Evolutionary conservation across 2,113 vertebrate genomes (phyloP).

Genomic region (Loxodonta africana): DNA sequence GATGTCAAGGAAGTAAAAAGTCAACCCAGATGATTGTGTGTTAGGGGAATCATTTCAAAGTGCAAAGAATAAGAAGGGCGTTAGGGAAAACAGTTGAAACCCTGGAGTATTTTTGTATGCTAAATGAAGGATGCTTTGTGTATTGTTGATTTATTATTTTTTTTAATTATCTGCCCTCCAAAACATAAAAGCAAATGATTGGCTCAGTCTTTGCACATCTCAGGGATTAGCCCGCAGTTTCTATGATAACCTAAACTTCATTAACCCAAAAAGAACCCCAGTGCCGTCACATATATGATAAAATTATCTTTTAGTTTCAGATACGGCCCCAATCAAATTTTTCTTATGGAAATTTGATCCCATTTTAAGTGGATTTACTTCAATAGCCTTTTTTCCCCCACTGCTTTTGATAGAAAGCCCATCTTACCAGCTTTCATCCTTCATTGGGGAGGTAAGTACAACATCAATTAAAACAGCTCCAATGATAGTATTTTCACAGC

Average conservation of each 20-base stretch:
- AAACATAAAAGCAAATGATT: neutral
- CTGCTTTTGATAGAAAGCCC: neutral
- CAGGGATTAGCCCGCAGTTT: neutral
- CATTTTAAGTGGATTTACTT: neutral
- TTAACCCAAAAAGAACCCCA: neutral
- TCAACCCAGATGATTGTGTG: neutral
- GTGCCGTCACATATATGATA: neutral
- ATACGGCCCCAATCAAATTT: neutral
- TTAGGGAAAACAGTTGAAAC: neutral
- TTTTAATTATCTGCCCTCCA: neutral
- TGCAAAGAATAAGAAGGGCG: neutral
- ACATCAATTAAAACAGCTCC: neutral
- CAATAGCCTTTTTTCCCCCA: neutral
- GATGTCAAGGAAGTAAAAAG: neutral
- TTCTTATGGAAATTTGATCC: neutral
- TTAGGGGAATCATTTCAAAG: neutral
- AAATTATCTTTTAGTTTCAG: constrained; percentile 36
- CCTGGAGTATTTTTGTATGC: neutral
- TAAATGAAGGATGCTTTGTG: neutral
- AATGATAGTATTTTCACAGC: neutral
- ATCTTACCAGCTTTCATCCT: neutral
- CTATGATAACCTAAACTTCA: neutral
- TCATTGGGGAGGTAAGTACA: neutral
- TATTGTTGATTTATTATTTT: neutral
- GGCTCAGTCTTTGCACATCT: neutral